Evolutionary conservation across 1,140 invertebrate genomes (phyloP).

Genomic region (Zaprionus africanus): DNA sequence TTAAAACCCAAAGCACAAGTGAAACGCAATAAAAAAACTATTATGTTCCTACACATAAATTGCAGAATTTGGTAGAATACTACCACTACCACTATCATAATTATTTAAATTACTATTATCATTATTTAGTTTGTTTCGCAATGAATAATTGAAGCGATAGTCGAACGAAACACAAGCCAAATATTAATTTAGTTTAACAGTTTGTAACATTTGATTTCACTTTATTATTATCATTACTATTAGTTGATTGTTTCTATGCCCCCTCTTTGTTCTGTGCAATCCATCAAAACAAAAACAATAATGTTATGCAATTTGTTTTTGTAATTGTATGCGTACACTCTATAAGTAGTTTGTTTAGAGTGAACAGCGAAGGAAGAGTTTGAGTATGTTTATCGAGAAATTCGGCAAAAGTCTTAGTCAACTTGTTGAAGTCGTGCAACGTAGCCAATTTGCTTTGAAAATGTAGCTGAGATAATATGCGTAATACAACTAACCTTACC

Average conservation of each 20-base stretch:
- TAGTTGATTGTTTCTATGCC: neutral
- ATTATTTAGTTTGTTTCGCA: conserved; percentile 23
- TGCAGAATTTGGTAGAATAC: conserved; percentile 4
- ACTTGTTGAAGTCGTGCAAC: conserved; percentile 36
- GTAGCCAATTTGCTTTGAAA: conserved; percentile 66
- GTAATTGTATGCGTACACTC: conserved; percentile 4
- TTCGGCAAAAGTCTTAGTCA: conserved; percentile 21
- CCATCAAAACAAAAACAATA: conserved; percentile 13
- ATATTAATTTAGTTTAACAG: conserved; percentile 57
- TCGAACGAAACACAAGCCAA: conserved; percentile 62
- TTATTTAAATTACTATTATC: conserved; percentile 13
- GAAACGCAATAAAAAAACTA: conserved; percentile 4
- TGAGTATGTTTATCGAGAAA: neutral
- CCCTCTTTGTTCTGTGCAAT: conserved; percentile 37
- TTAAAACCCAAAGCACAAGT: conserved; percentile 51
- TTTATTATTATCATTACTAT: conserved; percentile 7
- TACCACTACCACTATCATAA: conserved; percentile 6
- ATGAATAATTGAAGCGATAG: neutral
- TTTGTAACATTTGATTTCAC: conserved; percentile 21
- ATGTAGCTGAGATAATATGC: conserved; percentile 31
- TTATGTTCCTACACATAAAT: conserved; percentile 18
- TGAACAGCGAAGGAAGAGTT: conserved; percentile 10
- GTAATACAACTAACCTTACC: conserved; percentile 4
- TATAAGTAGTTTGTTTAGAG: conserved; percentile 32
- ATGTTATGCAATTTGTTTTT: conserved; percentile 32